phyloP scores from a whole-genome alignment of 2,113 vertebrate species.

The Ammospiza caudacuta region DNA sequence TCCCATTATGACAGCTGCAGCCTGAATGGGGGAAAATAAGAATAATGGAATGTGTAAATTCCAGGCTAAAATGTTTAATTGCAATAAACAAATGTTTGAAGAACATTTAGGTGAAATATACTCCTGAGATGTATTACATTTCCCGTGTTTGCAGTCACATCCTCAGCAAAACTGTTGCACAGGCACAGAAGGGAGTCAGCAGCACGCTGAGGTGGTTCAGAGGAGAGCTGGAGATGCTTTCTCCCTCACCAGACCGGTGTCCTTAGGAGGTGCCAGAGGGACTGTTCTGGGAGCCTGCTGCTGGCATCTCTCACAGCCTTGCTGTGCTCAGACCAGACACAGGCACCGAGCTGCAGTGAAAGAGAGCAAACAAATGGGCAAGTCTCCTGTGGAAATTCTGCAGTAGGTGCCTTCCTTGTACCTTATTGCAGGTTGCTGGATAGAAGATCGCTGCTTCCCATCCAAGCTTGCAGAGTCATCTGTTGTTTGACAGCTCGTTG shows the following conservation, averaged over 20 bases:
- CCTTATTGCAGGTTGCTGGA: neutral
- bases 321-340: neutral
- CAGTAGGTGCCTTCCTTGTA: neutral
- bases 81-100: conserved; percentile 58
- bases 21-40: conserved; percentile 45
- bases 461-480: neutral
- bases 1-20: conserved; percentile 58
- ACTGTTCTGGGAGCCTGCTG: neutral
- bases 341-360: neutral
- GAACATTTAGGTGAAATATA: conserved; percentile 38
- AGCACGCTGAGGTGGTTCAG: neutral
- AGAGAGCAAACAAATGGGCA: neutral
- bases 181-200: neutral
- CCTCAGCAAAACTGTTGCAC: conserved; percentile 8
- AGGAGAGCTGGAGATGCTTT: neutral
- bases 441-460: neutral
- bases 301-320: neutral
- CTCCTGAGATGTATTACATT: neutral
- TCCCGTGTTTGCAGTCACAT: neutral
- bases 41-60: conserved; percentile 67
- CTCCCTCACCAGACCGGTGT: neutral
- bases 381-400: neutral
- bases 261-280: neutral
- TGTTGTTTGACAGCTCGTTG: neutral
- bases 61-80: conserved; percentile 59